A percentile compares a stretch with the other conserved stretches of the same genome.
Evolutionary conservation across 2,113 vertebrate species (phyloP).

Genomic region (Aix galericulata): DNA sequence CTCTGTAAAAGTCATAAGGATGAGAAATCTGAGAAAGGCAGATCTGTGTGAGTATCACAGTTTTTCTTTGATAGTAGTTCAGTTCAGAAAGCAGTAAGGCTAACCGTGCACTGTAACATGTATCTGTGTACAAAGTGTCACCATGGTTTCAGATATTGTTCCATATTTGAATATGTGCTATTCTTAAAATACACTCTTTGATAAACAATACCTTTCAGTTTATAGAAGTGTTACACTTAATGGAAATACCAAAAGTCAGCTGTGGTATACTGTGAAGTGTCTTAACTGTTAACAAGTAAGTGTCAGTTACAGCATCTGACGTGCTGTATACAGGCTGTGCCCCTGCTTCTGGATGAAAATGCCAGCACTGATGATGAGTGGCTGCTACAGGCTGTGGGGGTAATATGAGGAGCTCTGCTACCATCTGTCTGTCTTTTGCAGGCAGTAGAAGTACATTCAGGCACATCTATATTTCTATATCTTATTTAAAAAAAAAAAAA

Average conservation of each 20-base stretch:
- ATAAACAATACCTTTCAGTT: background rate
- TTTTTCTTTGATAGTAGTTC: background rate
- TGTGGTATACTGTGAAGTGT: background rate
- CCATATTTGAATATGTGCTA: background rate
- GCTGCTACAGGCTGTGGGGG: background rate
- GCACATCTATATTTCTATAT: background rate
- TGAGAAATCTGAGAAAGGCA: conserved; percentile 61
- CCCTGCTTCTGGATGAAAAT: background rate
- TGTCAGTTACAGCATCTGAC: background rate
- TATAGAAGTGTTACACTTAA: background rate
- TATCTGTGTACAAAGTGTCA: background rate
- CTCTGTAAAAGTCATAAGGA: conserved; percentile 55
- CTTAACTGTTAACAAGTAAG: background rate
- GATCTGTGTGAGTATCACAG: conserved; percentile 39
- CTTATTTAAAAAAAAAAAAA: background rate
- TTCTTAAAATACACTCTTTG: background rate
- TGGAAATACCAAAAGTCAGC: background rate
- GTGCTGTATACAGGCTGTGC: background rate
- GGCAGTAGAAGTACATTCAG: background rate
- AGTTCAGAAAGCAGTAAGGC: background rate
- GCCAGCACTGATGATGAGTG: background rate
- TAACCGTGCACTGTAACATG: background rate
- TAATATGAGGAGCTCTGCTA: background rate
- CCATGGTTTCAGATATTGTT: background rate
- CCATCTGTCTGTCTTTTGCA: background rate